These are phyloP conservation scores for Laticauda laticaudata DNA, from an alignment of 2,113 vertebrate genomes.

Conservation along the genomic window DNA sequence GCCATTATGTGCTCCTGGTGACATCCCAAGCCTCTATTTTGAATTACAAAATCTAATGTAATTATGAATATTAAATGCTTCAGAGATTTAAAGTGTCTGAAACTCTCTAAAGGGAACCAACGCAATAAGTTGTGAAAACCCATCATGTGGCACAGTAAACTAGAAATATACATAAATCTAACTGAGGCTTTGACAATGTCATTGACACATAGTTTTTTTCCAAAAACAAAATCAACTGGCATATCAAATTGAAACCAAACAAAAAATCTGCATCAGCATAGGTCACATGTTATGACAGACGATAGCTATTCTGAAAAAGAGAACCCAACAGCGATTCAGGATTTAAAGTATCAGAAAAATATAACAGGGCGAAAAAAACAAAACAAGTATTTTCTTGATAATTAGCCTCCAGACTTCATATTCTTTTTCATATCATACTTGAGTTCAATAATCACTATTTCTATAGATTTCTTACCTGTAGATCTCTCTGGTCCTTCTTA, in stretches of 20 bases:
- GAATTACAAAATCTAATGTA: neutral
- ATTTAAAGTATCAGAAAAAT: neutral
- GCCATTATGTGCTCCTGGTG: neutral
- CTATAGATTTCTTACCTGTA: conserved; percentile 80
- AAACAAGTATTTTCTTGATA: neutral
- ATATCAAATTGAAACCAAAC: neutral
- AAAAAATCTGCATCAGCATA: neutral
- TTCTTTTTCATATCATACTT: neutral
- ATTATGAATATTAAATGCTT: neutral
- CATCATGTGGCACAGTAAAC: neutral
- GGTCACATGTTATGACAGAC: neutral
- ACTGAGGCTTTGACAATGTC: neutral
- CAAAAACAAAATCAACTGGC: neutral
- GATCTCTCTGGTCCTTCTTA: conserved; percentile 97
- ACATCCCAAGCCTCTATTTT: neutral
- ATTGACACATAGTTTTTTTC: neutral
- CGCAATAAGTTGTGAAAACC: neutral
- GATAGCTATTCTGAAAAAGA: neutral
- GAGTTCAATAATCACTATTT: neutral
- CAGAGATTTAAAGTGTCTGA: neutral
- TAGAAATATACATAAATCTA: neutral
- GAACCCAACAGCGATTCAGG: neutral
- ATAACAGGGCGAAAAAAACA: neutral
- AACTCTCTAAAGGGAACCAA: neutral
- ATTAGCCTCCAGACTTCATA: too few species aligned